Conservation (phyloP, 2,113 vertebrate genomes). For the Ictalurus furcatus region DNA sequence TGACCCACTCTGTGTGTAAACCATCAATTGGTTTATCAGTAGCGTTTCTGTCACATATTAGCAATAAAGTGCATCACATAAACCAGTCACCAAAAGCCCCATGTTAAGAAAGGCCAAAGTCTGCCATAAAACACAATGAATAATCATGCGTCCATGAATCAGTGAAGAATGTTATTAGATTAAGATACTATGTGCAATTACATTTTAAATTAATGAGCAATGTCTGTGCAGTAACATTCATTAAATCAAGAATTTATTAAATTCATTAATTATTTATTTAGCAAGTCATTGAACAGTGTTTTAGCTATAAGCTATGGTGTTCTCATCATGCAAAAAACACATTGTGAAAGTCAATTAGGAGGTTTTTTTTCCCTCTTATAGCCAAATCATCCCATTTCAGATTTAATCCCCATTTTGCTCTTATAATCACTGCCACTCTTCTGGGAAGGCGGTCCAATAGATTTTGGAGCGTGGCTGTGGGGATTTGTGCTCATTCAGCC, state of each 20-base stretch:
- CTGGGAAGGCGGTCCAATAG: not conserved
- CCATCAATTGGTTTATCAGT: not conserved
- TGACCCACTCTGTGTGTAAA: not conserved
- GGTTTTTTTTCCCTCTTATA: not conserved
- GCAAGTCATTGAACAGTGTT: not conserved
- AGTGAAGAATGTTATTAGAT: not conserved
- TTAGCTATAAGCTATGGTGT: not conserved
- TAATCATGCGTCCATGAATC: not conserved
- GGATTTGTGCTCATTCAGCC: not conserved
- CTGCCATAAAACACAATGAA: not conserved
- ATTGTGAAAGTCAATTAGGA: not conserved
- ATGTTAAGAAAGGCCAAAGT: not conserved
- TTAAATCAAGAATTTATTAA: not conserved
- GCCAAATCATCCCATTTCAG: not conserved
- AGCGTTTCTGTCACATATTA: not conserved
- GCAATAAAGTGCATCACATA: not conserved
- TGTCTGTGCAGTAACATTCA: not conserved
- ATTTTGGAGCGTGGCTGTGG: not conserved
- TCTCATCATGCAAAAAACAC: not conserved
- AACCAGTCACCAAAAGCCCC: no score
- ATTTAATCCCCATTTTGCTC: not conserved
- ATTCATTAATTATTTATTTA: not conserved
- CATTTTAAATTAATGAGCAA: not conserved
- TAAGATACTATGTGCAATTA: no score
- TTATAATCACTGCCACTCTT: not conserved